These are phyloP conservation scores for Arge pagana DNA, from an alignment of 2,888 invertebrate genomes.

Conservation along the genomic window DNA sequence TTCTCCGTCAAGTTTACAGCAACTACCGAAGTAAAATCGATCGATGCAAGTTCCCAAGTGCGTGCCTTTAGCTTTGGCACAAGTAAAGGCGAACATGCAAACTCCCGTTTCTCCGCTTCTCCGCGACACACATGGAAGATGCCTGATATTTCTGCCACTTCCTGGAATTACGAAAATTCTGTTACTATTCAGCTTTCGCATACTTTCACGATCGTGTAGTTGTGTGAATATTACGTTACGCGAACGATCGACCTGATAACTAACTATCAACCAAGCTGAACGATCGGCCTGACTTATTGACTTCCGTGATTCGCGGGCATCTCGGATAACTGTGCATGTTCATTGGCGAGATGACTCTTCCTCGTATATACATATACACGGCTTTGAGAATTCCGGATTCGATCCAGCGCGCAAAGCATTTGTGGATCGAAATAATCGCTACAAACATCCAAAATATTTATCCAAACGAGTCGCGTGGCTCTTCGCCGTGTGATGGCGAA, in stretches of 20 bases:
- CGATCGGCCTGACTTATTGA: constrained; percentile 16
- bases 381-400: too few relatives aligned
- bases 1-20: constrained; percentile 74
- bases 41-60: constrained; percentile 92
- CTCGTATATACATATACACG: too few relatives aligned
- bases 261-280: not conserved
- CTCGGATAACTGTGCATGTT: constrained; percentile 20
- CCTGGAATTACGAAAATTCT: constrained; percentile 63
- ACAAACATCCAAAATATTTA: too few relatives aligned
- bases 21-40: constrained; percentile 91
- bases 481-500: too few relatives aligned
- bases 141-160: constrained; percentile 86
- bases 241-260: constrained; percentile 7
- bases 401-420: too few relatives aligned
- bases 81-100: constrained; percentile 94
- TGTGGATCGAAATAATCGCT: too few relatives aligned
- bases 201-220: too few relatives aligned
- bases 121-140: constrained; percentile 84
- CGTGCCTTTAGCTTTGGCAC: constrained; percentile 86
- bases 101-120: constrained; percentile 79
- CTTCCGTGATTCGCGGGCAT: constrained; percentile 17
- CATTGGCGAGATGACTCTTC: constrained; percentile 6
- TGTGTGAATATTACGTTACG: not conserved
- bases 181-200: too few relatives aligned
- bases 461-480: too few relatives aligned